phyloP scores from a whole-genome alignment of 2,888 invertebrate species.

The Leucophora obtusa region DNA sequence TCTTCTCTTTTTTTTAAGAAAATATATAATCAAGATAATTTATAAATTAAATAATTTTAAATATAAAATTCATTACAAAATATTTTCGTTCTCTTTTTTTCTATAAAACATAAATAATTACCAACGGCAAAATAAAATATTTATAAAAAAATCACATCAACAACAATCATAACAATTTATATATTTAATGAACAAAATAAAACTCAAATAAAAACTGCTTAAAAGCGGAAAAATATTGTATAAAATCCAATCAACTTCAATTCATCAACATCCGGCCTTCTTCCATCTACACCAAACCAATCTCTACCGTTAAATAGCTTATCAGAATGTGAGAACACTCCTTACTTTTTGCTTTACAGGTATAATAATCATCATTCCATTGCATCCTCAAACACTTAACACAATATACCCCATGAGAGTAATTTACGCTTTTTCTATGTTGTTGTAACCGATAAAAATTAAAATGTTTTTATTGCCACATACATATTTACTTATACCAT shows the following conservation, averaged over 20 bases:
- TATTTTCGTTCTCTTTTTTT: neutral
- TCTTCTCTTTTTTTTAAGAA: no score
- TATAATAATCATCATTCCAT: neutral
- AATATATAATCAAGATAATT: no score
- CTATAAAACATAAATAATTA: constrained; percentile 9
- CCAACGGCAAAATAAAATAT: neutral
- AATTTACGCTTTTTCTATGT: constrained; percentile 24
- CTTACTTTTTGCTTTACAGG: neutral
- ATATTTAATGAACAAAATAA: neutral
- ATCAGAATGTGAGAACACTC: neutral
- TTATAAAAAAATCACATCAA: constrained; percentile 5
- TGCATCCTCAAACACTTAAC: neutral
- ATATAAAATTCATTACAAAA: constrained; percentile 2
- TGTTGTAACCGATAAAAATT: constrained; percentile 43
- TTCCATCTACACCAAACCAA: neutral
- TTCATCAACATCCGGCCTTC: constrained; percentile 6
- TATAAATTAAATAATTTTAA: neutral
- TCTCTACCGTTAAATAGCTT: constrained; percentile 3
- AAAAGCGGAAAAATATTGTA: neutral
- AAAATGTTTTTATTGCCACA: constrained; percentile 42
- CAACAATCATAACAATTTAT: neutral
- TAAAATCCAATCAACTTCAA: constrained; percentile 20
- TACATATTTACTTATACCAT: neutral
- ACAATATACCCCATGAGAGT: constrained; percentile 32
- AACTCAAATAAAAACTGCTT: neutral